These are phyloP conservation scores for Dromius quadrimaculatus DNA, from an alignment of 2,888 invertebrate genomes.

Conservation along the genomic window DNA sequence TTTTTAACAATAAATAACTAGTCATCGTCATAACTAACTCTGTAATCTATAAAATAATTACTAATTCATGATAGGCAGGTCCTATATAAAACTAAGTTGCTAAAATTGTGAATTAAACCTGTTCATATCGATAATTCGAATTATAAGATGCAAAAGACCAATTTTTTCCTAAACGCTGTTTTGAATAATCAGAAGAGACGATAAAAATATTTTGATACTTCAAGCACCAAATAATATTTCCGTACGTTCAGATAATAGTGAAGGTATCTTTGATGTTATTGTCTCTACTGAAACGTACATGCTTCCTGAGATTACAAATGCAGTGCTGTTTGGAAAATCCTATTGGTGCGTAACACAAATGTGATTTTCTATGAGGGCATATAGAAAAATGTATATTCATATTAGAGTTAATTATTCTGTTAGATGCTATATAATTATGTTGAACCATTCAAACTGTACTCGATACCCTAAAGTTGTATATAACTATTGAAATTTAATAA, in stretches of 20 bases:
- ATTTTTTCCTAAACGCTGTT: conserved; percentile 48
- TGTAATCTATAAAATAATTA: conserved; percentile 44
- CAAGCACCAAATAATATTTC: conserved; percentile 20
- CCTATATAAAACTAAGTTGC: conserved; percentile 44
- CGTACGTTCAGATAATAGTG: background rate
- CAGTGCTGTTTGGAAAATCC: conserved; percentile 38
- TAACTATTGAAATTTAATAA: conserved; percentile 53
- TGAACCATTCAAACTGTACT: conserved; percentile 47
- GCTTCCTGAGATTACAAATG: conserved; percentile 48
- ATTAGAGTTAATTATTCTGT: conserved; percentile 50
- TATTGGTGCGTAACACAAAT: conserved; percentile 35
- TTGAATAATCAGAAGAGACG: conserved; percentile 12
- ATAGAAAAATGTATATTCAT: conserved; percentile 48
- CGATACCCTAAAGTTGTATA: conserved; percentile 52
- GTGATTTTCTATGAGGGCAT: conserved; percentile 37
- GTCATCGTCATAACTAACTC: conserved; percentile 43
- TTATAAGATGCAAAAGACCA: conserved; percentile 52
- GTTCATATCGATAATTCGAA: conserved; percentile 52
- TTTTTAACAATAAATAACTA: conserved; percentile 36
- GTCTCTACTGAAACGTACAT: conserved; percentile 37
- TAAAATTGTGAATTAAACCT: conserved; percentile 40
- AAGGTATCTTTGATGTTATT: conserved; percentile 3
- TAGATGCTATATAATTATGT: conserved; percentile 52
- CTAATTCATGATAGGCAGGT: conserved; percentile 47
- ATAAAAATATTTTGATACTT: conserved; percentile 14